Base-by-base conservation (phyloP, 2,888 invertebrate species). In the Eudasyphora cyanicolor region DNA sequence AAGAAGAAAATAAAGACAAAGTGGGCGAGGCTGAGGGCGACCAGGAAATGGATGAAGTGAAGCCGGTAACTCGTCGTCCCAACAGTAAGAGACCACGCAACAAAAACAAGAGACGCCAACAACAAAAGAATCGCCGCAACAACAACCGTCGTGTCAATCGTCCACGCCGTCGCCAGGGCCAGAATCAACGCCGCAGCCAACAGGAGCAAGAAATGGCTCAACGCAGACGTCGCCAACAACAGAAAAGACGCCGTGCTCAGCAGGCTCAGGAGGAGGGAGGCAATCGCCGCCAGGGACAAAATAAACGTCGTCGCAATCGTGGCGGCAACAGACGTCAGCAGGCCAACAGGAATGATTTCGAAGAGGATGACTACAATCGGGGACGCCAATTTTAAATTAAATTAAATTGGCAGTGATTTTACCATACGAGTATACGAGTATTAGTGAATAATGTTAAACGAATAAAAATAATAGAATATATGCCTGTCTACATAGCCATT, bases 231-330 rank as follows among this genome's bases (percentile, higher is more conserved):
- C 79, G 84, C 12, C 64, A 76, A 1, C 60, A 49, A 42, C 74
- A 74, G 17, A 75, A 70, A 3, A 77, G 73, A 60, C 57, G 60
- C 12, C 51, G 79, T 7, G 76, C 84, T 70, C 42, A 71, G 10
- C 60, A 45, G n/a, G n/a, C n/a, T n/a, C n/a, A n/a, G 10, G 79
- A 45, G 4, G 29, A 76, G 2, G 24, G 69, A 5, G 60, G 67
- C 12, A 19, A 78, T 24, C 35, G 69, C 12, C 21, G 73, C 24
- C 77, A 80, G 67, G 45, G 67, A 0, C 21, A 83, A 67, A 64
- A 71, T 70, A 80, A 86, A 84, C 78, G 73, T 64, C 67, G 85
- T 71, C 69, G 85, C 24, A 70, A 82, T 32, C 75, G 38, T 12
- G 49, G 62, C 12, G 21, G n/a, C 24, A 32, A 57, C 38, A 67